Evolutionary conservation across 2,113 vertebrate species (phyloP).

Genomic region (Martes martes): DNA sequence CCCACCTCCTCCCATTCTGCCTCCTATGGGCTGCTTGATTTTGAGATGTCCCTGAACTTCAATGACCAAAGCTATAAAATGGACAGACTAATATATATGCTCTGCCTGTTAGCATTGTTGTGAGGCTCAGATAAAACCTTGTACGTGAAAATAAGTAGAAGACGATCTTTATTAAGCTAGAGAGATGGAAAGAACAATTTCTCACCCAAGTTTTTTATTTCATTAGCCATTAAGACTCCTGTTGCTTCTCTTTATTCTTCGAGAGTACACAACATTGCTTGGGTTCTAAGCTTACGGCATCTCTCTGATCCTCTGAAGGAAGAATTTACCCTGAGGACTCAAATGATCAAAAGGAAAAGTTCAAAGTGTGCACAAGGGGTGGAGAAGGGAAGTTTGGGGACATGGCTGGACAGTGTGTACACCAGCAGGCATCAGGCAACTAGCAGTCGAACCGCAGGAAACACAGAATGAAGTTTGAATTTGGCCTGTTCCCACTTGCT

Average conservation of each 20-base stretch:
- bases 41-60: neutral
- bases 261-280: accelerated
- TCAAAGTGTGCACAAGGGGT: neutral
- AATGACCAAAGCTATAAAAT: neutral
- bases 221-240: neutral
- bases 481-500: neutral
- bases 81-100: neutral
- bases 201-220: neutral
- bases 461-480: neutral
- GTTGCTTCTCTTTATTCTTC: neutral
- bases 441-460: neutral
- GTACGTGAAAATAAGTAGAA: neutral
- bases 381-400: neutral
- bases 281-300: neutral
- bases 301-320: neutral
- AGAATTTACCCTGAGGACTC: neutral
- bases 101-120: neutral
- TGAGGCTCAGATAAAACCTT: neutral
- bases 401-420: neutral
- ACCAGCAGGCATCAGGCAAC: neutral
- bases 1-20: neutral
- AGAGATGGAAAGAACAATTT: neutral
- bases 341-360: neutral
- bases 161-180: neutral
- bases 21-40: neutral